A percentile compares a stretch with the other conserved stretches of the same genome.
phyloP scores from a whole-genome alignment of 2,888 invertebrate species.

The Scotopteryx bipunctaria region DNA sequence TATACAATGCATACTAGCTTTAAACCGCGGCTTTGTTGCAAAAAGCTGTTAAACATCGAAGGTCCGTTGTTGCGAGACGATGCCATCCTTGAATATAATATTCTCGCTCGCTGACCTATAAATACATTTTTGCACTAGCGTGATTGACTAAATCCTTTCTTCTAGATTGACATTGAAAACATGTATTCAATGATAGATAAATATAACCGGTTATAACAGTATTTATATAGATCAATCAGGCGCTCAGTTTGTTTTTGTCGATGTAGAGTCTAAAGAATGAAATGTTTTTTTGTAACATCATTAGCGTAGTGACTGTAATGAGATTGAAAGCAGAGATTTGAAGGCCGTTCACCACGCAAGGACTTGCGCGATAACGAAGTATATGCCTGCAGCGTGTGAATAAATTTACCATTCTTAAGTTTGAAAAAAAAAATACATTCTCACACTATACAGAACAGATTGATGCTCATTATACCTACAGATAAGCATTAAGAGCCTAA shows the following conservation, averaged over 20 bases:
- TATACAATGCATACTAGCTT: slow-evolving; percentile 2
- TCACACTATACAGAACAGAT: slow-evolving; percentile 7
- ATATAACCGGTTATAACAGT: not conserved
- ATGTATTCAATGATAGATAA: no score
- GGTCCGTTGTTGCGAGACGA: no score
- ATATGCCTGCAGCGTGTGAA: slow-evolving; percentile 14
- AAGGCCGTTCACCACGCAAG: slow-evolving; percentile 19
- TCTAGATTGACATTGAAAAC: no score
- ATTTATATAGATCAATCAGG: not conserved
- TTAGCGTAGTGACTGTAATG: slow-evolving; percentile 16
- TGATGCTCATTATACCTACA: not conserved
- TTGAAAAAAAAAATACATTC: slow-evolving; percentile 24
- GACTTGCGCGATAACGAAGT: slow-evolving; percentile 17
- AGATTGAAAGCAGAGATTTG: slow-evolving; percentile 22
- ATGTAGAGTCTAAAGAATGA: not conserved
- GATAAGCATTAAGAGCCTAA: no score
- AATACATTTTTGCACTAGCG: no score
- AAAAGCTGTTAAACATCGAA: no score
- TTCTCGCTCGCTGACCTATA: no score
- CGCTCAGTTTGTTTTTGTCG: not conserved
- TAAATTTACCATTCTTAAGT: slow-evolving; percentile 16
- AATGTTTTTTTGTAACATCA: slow-evolving; percentile 14
- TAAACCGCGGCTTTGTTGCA: not conserved
- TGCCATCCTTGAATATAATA: no score
- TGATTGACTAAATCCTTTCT: no score